Evolutionary conservation across 2,888 invertebrate genomes (phyloP).

Genomic region (Erebia palarica): DNA sequence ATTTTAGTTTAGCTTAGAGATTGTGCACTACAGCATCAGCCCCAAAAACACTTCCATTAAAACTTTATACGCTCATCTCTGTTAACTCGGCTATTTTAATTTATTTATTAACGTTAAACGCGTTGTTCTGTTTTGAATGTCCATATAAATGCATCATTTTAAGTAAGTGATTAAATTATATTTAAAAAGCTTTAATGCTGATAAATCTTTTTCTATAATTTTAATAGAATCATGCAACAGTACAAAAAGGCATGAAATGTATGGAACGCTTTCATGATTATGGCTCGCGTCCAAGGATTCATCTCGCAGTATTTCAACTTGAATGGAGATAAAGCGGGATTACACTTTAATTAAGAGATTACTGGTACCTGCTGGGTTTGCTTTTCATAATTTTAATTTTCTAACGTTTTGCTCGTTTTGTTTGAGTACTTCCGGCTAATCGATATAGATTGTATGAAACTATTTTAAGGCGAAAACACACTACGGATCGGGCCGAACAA

Average conservation of each 20-base stretch:
- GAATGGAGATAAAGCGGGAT: constrained; percentile 3
- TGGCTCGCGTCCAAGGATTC: constrained; percentile 6
- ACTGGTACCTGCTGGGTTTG: neutral
- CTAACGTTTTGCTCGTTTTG: neutral
- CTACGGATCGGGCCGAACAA: no score
- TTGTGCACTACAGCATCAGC: no score
- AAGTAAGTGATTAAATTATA: neutral
- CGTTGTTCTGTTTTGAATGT: neutral
- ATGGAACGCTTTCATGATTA: neutral
- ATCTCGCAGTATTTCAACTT: neutral
- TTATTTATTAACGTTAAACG: neutral
- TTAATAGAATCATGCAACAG: constrained; percentile 11
- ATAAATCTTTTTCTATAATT: constrained; percentile 3
- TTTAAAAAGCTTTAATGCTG: neutral
- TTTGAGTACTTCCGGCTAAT: neutral
- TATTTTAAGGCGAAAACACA: neutral
- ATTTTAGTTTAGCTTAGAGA: no score
- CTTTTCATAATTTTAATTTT: constrained; percentile 9
- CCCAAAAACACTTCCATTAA: no score
- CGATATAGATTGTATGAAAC: neutral
- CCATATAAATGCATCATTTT: neutral
- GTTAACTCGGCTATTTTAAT: no score
- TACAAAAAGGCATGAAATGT: neutral
- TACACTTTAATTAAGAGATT: constrained; percentile 25
- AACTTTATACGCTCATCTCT: no score